Evolutionary conservation across 2,797 vertebrate species (phyloP), one percentile per base, ranked within the genome.

Genomic region (Xenentodon cancila): DNA sequence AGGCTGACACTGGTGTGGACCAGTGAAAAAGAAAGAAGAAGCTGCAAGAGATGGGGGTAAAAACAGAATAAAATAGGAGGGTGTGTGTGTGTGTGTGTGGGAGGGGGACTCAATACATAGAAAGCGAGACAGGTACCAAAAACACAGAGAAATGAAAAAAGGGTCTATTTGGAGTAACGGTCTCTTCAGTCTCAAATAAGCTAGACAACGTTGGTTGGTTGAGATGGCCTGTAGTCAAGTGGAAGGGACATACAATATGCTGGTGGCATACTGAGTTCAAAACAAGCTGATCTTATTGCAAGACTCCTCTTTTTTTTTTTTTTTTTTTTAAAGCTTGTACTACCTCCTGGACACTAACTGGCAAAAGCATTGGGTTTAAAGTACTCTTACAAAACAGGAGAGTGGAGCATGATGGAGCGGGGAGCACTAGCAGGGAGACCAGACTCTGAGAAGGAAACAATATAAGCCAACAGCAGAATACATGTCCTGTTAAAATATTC

Each of bases 401-500:
- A 67, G 49, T 69, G 48, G 47, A 66, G 59, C 73, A 62, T 42
- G 76, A 43, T 27, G 53, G 53, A 44, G 71, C 17, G 56, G 69
- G 15, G 51, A 72, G 67, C 42, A 65, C 1, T 15, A 5, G 37
- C 13, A 40, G 37, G 37, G 37, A 40, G 37, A 16, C 37, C 47
- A 43, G 54, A 48, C 67, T 57, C 37, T 17, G 59, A 65, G 44
- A 47, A 49, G 17, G 22, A 54, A 62, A 42, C 37, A 68, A 61
- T 61, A 71, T 7, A 47, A 61, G 34, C 66, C 46, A 44, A 83
- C 77, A 81, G 82, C 66, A 79, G 65, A 59, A 78, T 60, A 11
- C 64, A 58, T 90, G 90, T 89, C 77, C 77, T 85, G 77, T 78
- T 92, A 69, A 90, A 89, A 89, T 89, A 90, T 92, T 89, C 86